Conservation (phyloP, 2,888 invertebrate genomes). For the Drosophila formosana region DNA sequence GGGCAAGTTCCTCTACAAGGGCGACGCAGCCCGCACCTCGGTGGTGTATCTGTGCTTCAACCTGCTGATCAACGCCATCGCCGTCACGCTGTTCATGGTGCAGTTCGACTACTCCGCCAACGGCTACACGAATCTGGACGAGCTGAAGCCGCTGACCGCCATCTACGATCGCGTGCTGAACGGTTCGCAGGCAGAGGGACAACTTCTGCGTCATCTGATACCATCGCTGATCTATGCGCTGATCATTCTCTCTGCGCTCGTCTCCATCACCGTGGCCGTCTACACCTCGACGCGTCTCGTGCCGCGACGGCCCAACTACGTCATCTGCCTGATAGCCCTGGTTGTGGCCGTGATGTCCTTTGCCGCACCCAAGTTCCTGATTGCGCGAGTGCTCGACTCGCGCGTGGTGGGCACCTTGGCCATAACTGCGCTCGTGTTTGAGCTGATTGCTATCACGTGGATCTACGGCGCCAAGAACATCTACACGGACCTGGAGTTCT, state of each 20-base stretch:
- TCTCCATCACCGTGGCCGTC: constrained; percentile 82
- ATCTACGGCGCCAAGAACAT: constrained; percentile 85
- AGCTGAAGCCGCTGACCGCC: constrained; percentile 84
- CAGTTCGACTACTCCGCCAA: constrained; percentile 82
- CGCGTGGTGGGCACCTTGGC: constrained; percentile 84
- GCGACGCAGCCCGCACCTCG: constrained; percentile 85
- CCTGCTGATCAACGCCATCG: constrained; percentile 83
- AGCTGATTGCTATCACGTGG: constrained; percentile 84
- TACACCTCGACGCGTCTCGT: constrained; percentile 84
- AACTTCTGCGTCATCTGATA: constrained; percentile 76
- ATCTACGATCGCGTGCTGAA: constrained; percentile 83
- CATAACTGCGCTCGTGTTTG: constrained; percentile 84
- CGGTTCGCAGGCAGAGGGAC: constrained; percentile 62
- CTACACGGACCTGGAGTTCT: constrained; percentile 85
- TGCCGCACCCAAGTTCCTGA: constrained; percentile 82
- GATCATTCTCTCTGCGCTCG: constrained; percentile 82
- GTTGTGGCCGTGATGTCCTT: constrained; percentile 82
- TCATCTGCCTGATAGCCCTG: constrained; percentile 83
- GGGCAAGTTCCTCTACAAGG: constrained; percentile 85
- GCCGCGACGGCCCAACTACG: constrained; percentile 84
- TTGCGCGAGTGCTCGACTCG: constrained; percentile 83
- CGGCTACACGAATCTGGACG: constrained; percentile 74
- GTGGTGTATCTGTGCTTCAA: constrained; percentile 85
- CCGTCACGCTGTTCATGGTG: constrained; percentile 84
- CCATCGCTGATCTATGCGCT: constrained; percentile 82